These are phyloP conservation scores for Siniperca chuatsi DNA, from an alignment of 2,113 vertebrate genomes.

Conservation along the genomic window DNA sequence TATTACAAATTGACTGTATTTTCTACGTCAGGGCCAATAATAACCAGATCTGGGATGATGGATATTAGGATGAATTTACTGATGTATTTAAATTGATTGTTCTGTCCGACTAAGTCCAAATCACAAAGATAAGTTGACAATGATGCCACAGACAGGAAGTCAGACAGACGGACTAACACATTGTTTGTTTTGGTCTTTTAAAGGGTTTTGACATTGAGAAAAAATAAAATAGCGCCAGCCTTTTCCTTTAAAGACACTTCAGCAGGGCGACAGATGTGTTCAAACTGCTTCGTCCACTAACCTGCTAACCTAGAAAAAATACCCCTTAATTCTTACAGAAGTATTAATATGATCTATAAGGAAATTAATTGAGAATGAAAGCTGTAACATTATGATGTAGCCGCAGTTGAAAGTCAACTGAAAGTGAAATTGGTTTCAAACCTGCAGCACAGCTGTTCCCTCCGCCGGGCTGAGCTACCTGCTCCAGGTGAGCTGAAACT, in stretches of 20 bases:
- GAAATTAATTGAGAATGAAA: conserved; percentile 59
- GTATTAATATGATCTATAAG: conserved; percentile 51
- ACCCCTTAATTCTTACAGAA: conserved; percentile 22
- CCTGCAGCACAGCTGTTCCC: conserved; percentile 31
- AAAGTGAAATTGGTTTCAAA: conserved; percentile 58
- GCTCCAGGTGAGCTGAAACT: conserved; percentile 19
- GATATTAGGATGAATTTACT: background rate
- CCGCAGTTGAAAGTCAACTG: conserved; percentile 49
- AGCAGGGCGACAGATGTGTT: background rate
- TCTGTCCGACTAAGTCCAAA: no score
- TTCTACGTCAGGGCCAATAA: no score
- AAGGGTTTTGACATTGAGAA: no score
- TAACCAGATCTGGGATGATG: background rate
- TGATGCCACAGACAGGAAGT: no score
- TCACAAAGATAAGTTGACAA: no score
- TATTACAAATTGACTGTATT: no score
- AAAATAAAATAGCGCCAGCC: background rate
- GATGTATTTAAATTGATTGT: no score
- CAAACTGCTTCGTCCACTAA: background rate
- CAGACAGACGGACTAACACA: no score
- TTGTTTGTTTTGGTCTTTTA: no score
- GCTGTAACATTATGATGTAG: conserved; percentile 26
- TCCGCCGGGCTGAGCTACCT: background rate
- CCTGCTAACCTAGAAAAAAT: conserved; percentile 5
- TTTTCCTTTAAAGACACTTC: background rate